Base-by-base conservation (phyloP, 2,113 vertebrate genomes). In the Zingel zingel region DNA sequence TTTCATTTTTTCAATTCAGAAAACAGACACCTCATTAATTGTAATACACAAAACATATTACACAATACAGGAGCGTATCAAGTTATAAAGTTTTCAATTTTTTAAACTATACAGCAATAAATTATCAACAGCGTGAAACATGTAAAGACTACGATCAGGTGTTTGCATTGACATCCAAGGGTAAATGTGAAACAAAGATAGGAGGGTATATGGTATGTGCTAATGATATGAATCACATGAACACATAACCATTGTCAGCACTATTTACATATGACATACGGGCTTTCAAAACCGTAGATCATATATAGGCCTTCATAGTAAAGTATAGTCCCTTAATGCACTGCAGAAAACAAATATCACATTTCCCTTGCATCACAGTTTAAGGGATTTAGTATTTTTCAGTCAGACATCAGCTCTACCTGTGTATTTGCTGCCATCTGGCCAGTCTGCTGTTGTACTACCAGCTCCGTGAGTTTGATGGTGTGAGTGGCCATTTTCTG, bases 401-500 rank as follows among this genome's bases (percentile, higher is more conserved):
- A 56, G 10, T 65, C 67, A 56, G 50, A 78, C 23, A 70, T 53
- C 6, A 47, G 27, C 36, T 81, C 76, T 16, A 8, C 3, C 0
- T 81, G 36, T 18, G 56, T 64, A 53, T 61, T 64, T 91, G 81
- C 81, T 90, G 85, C 79, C 63, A 76, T 63, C 82, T 89, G 77
- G 70, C 54, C 12, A 2, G 50, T 71, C 68, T 88, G 30, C 14
- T 79, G 68, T 25, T 86, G 82, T 39, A 87, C 9, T 84, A 58
- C 74, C 68, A 69, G 8, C 11, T 82, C 84, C 62, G 54, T 91
- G 27, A 67, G 61, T 30, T 71, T 89, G 59, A 62, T 56, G 58
- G 84, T 58, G 18, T 92, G 66, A 68, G 66, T 50, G 19, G 79
- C 72, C n/a, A 94, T 79, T 68, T 94, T 92, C 79, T 93, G 74